Evolutionary conservation across 2,113 vertebrate species (phyloP).

Genomic region (Hippocampus mohnikei): DNA sequence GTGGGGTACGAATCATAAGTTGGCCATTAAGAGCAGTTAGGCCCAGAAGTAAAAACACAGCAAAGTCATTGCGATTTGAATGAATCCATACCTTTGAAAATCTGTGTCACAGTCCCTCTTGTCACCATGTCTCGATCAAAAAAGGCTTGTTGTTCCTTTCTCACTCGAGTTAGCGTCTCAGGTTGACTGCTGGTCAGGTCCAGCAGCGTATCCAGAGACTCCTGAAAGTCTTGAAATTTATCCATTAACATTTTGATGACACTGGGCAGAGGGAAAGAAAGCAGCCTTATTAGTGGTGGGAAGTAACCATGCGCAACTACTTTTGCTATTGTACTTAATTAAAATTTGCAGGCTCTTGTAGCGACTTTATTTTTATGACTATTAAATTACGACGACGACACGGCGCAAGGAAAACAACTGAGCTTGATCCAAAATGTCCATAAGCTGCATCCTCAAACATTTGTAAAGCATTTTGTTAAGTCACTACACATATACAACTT

Average conservation of each 20-base stretch:
- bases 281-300: neutral
- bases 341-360: neutral
- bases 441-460: too few relatives aligned
- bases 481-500: too few relatives aligned
- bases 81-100: slow-evolving; percentile 58
- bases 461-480: too few relatives aligned
- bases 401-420: too few relatives aligned
- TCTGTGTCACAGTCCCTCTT: slow-evolving; percentile 46
- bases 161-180: slow-evolving; percentile 42
- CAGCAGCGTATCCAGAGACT: slow-evolving; percentile 50
- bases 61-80: neutral
- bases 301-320: too few relatives aligned
- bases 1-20: neutral
- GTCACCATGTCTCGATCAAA: slow-evolving; percentile 51
- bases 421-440: too few relatives aligned
- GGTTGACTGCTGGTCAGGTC: slow-evolving; percentile 60
- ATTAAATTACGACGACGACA: too few relatives aligned
- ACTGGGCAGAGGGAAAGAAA: neutral
- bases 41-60: neutral
- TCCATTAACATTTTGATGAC: slow-evolving; percentile 37
- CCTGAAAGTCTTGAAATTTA: slow-evolving; percentile 62
- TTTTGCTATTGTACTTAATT: too few relatives aligned
- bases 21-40: neutral
- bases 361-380: too few relatives aligned
- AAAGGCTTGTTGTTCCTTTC: slow-evolving; percentile 38